A percentile compares a stretch with the other conserved stretches of the same genome.
Conservation (phyloP, 2,113 vertebrate genomes). For the Neoarius graeffei region DNA sequence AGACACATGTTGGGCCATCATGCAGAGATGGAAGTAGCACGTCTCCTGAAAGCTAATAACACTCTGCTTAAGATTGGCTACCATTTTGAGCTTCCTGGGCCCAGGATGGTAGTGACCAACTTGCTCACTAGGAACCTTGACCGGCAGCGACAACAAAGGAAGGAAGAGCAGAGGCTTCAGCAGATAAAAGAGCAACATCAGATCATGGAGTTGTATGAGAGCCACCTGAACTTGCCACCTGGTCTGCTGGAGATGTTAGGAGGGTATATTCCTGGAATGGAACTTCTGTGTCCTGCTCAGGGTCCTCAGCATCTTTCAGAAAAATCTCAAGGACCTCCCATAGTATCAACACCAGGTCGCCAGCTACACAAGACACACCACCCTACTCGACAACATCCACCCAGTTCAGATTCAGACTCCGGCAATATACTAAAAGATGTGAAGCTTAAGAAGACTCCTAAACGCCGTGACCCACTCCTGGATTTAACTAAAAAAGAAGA, state of each 20-base stretch:
- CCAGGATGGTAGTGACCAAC: conserved; percentile 96
- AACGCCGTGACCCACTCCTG: conserved; percentile 68
- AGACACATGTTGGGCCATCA: conserved; percentile 96
- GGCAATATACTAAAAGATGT: conserved; percentile 63
- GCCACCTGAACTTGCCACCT: conserved; percentile 82
- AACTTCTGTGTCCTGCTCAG: conserved; percentile 55
- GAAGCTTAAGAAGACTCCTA: conserved; percentile 75
- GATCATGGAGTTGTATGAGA: conserved; percentile 83
- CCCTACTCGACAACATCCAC: conserved; percentile 41
- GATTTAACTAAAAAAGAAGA: conserved; percentile 66
- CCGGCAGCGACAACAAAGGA: conserved; percentile 86
- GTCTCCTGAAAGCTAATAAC: conserved; percentile 89
- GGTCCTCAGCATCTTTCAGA: conserved; percentile 58
- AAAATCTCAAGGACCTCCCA: conserved; percentile 58
- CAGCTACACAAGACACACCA: conserved; percentile 14
- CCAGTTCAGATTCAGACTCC: conserved; percentile 51
- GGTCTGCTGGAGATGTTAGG: conserved; percentile 87
- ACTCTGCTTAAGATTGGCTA: conserved; percentile 96
- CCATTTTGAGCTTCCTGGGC: conserved; percentile 92
- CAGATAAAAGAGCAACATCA: conserved; percentile 83
- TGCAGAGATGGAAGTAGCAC: conserved; percentile 92
- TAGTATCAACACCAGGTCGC: conserved; percentile 44
- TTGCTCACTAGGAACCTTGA: conserved; percentile 93
- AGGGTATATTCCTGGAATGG: conserved; percentile 67
- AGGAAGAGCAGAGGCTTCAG: conserved; percentile 85